Percentiles rank a stretch among this genome's conserved stretches.
Evolutionary conservation across 2,888 invertebrate genomes (phyloP).

Genomic region (Pollenia angustigena): DNA sequence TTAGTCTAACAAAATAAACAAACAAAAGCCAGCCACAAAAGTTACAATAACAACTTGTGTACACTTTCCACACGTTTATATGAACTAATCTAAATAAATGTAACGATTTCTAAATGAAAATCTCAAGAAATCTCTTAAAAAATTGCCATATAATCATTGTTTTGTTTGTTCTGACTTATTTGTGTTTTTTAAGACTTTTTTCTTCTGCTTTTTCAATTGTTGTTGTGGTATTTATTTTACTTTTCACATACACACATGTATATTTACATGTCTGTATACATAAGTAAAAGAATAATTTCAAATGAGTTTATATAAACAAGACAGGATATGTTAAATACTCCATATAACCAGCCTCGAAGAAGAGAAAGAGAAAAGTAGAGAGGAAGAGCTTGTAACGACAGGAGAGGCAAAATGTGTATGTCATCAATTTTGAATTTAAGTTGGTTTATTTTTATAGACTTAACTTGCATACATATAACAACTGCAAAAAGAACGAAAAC

Average conservation of each 20-base stretch:
- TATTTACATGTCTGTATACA: no score
- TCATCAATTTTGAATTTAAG: conserved; percentile 70
- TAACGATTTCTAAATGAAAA: conserved; percentile 69
- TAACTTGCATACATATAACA: conserved; percentile 25
- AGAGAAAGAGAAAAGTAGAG: background rate
- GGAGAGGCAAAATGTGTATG: conserved; percentile 54
- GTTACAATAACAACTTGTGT: background rate
- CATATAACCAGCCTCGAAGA: background rate
- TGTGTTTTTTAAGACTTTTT: background rate
- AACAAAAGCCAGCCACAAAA: conserved; percentile 13
- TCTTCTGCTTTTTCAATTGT: conserved; percentile 32
- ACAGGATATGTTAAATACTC: conserved; percentile 2
- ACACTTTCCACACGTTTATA: conserved; percentile 38
- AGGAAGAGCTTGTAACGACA: background rate
- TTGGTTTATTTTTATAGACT: conserved; percentile 70
- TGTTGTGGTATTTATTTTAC: conserved; percentile 42
- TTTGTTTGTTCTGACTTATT: conserved; percentile 45
- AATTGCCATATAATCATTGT: conserved; percentile 68
- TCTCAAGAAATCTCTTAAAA: conserved; percentile 67
- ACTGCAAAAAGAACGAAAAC: background rate
- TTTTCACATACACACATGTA: conserved; percentile 18
- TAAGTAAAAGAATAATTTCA: conserved; percentile 2
- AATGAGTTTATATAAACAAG: conserved; percentile 11
- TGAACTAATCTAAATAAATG: conserved; percentile 71
- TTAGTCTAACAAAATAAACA: background rate